These are phyloP conservation scores for Crax fasciolata DNA, from an alignment of 2,797 vertebrate genomes.

Conservation along the genomic window DNA sequence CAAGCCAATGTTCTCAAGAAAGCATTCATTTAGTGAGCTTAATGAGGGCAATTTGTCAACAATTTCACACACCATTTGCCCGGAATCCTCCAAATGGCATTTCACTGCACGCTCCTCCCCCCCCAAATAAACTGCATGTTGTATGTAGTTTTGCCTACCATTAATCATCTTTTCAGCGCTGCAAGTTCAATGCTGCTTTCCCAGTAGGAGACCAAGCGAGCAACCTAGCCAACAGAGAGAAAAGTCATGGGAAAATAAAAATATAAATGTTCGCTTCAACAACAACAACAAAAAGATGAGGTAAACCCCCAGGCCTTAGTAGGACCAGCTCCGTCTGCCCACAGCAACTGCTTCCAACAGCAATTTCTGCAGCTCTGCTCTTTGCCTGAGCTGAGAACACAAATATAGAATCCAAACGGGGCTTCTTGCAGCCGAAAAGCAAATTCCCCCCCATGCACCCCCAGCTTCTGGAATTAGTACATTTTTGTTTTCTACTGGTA, in stretches of 20 bases:
- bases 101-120: slow-evolving; percentile 68
- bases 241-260: slow-evolving; percentile 67
- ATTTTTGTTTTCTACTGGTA: background rate
- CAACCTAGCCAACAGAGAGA: slow-evolving; percentile 60
- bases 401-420: background rate
- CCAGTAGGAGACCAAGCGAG: slow-evolving; percentile 58
- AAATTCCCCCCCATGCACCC: background rate
- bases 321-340: background rate
- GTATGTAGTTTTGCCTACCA: slow-evolving; percentile 73
- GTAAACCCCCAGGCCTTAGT: background rate
- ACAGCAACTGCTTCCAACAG: background rate
- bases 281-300: background rate
- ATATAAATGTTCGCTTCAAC: slow-evolving; percentile 32
- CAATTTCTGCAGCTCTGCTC: background rate
- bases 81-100: slow-evolving; percentile 74
- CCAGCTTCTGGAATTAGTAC: background rate
- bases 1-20: slow-evolving; percentile 70
- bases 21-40: slow-evolving; percentile 77
- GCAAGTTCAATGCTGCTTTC: slow-evolving; percentile 73
- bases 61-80: slow-evolving; percentile 86
- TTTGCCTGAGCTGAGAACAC: background rate
- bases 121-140: slow-evolving; percentile 75
- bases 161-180: slow-evolving; percentile 82
- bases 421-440: background rate
- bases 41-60: slow-evolving; percentile 87